Conservation (phyloP, 2,888 invertebrate species). For the Andrena bucephala region DNA sequence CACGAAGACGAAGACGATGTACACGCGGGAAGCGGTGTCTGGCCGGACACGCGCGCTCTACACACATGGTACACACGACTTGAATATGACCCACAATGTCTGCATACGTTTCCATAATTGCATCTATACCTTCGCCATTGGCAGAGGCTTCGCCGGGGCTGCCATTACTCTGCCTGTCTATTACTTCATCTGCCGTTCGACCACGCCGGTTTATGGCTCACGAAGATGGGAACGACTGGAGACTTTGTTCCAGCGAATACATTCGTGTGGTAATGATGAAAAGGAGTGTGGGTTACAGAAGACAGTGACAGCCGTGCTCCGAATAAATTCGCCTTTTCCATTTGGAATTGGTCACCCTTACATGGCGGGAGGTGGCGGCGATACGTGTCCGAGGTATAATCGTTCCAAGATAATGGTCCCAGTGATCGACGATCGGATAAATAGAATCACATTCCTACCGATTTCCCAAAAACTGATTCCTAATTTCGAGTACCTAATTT, state of each 20-base stretch:
- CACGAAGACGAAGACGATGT: constrained; percentile 52
- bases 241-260: neutral
- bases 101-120: constrained; percentile 55
- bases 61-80: constrained; percentile 28
- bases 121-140: neutral
- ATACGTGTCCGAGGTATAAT: constrained; percentile 32
- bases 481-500: too few relatives aligned
- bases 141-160: neutral
- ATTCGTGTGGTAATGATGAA: neutral
- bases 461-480: too few relatives aligned
- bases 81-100: constrained; percentile 42
- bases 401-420: constrained; percentile 45
- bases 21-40: constrained; percentile 41
- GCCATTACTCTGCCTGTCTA: neutral
- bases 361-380: constrained; percentile 47
- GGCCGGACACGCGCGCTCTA: constrained; percentile 48
- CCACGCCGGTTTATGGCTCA: constrained; percentile 23
- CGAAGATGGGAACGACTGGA: constrained; percentile 13
- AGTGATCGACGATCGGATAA: constrained; percentile 52
- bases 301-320: constrained; percentile 62
- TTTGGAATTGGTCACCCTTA: constrained; percentile 66
- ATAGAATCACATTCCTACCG: neutral
- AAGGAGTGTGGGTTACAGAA: constrained; percentile 33
- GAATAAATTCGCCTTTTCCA: constrained; percentile 73
- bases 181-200: constrained; percentile 11